These are phyloP conservation scores for Lamprologus lemairii DNA, from an alignment of 2,113 vertebrate genomes.

Conservation along the genomic window DNA sequence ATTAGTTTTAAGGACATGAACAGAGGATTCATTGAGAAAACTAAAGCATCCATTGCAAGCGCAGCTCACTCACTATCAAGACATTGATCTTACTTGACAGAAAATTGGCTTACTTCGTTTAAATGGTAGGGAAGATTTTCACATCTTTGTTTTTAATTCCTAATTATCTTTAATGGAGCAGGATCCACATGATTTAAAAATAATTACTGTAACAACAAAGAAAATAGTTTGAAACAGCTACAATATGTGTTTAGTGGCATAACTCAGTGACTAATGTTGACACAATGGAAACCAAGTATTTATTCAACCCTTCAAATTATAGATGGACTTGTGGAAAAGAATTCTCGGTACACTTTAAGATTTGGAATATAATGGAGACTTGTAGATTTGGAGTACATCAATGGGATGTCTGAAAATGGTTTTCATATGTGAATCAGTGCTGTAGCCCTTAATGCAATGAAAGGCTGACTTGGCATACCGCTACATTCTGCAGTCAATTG, in stretches of 20 bases:
- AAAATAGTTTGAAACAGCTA: slow-evolving; percentile 6
- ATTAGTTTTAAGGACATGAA: slow-evolving; percentile 29
- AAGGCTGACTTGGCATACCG: slow-evolving; percentile 23
- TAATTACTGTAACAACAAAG: slow-evolving; percentile 42
- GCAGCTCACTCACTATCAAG: not conserved
- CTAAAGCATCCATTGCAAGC: not conserved
- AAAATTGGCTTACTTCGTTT: not conserved
- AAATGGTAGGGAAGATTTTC: not conserved
- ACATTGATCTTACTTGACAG: slow-evolving; percentile 6
- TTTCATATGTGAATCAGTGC: slow-evolving; percentile 49
- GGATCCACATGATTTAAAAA: slow-evolving; percentile 20
- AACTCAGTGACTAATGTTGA: slow-evolving; percentile 41
- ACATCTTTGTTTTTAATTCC: slow-evolving; percentile 17
- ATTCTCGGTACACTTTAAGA: slow-evolving; percentile 1
- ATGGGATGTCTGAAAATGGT: slow-evolving; percentile 42
- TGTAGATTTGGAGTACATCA: slow-evolving; percentile 37
- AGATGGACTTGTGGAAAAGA: slow-evolving; percentile 7
- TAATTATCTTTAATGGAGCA: slow-evolving; percentile 35
- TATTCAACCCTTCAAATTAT: slow-evolving; percentile 40
- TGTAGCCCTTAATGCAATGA: slow-evolving; percentile 8
- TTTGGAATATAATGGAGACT: slow-evolving; percentile 31
- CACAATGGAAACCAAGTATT: slow-evolving; percentile 43
- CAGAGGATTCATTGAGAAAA: slow-evolving; percentile 19
- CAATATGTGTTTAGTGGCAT: slow-evolving; percentile 34
- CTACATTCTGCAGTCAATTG: slow-evolving; percentile 47